These are phyloP conservation scores for Siniperca obscura DNA, from an alignment of 2,797 vertebrate species.

Conservation along the genomic window DNA sequence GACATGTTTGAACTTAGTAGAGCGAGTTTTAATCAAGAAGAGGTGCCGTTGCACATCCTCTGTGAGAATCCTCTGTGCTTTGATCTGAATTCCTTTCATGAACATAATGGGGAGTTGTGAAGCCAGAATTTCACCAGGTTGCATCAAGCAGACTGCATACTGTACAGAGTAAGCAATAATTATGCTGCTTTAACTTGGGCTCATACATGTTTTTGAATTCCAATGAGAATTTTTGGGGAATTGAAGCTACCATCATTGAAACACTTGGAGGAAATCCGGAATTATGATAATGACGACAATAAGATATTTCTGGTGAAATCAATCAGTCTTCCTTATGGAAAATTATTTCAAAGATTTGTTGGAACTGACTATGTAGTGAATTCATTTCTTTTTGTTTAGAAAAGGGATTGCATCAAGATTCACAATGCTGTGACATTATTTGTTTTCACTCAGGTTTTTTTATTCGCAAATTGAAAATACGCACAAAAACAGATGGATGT, in stretches of 20 bases:
- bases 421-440: neutral
- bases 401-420: neutral
- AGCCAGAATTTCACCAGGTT: constrained; percentile 63
- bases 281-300: neutral
- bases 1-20: constrained; percentile 40
- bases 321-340: too few species aligned
- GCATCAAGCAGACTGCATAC: constrained; percentile 61
- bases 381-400: neutral
- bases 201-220: constrained; percentile 10
- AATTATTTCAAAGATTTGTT: neutral
- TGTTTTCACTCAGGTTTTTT: too few species aligned
- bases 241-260: neutral
- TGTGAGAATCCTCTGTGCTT: constrained; percentile 33
- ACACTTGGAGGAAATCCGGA: neutral
- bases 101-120: constrained; percentile 40
- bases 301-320: too few species aligned
- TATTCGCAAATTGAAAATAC: too few species aligned
- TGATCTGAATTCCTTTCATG: constrained; percentile 62
- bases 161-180: constrained; percentile 41
- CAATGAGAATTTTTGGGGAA: neutral
- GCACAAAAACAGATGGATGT: too few species aligned
- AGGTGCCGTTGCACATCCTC: constrained; percentile 26
- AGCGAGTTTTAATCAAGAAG: constrained; percentile 46
- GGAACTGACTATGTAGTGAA: neutral
- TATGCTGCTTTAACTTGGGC: neutral